Conservation (phyloP, 2,797 vertebrate species). For the Malurus splendens region DNA sequence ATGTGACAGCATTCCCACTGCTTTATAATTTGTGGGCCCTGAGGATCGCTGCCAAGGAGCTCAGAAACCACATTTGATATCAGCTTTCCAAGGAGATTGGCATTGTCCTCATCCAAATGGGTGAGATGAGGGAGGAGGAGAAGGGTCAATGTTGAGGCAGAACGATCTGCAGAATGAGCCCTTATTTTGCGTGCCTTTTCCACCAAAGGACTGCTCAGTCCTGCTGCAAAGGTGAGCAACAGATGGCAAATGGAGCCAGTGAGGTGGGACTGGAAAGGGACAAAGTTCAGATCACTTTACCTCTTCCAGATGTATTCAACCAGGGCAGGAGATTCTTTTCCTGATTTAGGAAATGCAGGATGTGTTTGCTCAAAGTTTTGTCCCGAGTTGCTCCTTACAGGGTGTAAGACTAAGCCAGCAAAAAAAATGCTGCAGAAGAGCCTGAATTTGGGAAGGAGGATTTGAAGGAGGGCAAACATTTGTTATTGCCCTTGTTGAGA, state of each 20-base stretch:
- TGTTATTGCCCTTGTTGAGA: neutral
- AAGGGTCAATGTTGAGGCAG: fast-evolving
- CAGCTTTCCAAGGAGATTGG: neutral
- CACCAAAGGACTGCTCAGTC: fast-evolving
- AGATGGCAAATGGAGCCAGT: neutral
- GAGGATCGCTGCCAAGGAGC: neutral
- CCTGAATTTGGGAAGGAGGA: neutral
- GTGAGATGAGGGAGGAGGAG: neutral
- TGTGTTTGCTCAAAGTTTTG: neutral
- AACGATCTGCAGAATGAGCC: neutral
- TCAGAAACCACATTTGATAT: neutral
- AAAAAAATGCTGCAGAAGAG: neutral
- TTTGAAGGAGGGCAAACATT: neutral
- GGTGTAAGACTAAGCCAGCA: neutral
- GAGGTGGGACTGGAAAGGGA: neutral
- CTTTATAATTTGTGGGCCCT: neutral
- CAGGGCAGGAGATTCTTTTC: neutral
- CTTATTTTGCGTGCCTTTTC: neutral
- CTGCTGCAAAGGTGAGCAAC: neutral
- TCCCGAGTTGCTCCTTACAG: neutral
- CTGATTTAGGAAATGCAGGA: neutral
- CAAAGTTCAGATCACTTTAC: neutral
- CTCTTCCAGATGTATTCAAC: neutral
- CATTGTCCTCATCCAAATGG: neutral
- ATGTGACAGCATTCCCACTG: neutral